Conservation (phyloP, 1,140 invertebrate genomes). For the Spodoptera frugiperda region DNA sequence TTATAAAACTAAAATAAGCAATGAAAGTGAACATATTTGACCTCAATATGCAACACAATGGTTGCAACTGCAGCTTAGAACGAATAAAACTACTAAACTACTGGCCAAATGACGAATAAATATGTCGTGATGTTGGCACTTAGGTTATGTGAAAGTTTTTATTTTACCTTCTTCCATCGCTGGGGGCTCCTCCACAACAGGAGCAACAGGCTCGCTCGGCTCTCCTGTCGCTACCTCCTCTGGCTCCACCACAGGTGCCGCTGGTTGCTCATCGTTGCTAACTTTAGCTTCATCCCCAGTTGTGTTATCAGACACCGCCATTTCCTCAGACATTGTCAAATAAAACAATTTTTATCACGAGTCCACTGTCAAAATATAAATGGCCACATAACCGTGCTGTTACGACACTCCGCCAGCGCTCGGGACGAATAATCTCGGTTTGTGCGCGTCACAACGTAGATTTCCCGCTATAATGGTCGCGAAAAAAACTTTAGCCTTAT, state of each 20-base stretch:
- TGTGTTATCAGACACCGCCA: constrained; percentile 82
- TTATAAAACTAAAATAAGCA: background rate
- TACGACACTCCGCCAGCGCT: constrained; percentile 70
- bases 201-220: constrained; percentile 43
- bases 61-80: constrained; percentile 38
- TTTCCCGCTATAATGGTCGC: constrained; percentile 82
- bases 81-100: constrained; percentile 29
- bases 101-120: constrained; percentile 44
- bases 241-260: constrained; percentile 47
- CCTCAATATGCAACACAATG: constrained; percentile 33
- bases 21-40: background rate
- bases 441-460: constrained; percentile 81
- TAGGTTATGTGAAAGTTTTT: constrained; percentile 73
- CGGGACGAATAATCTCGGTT: constrained; percentile 72
- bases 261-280: constrained; percentile 50
- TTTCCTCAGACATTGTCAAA: constrained; percentile 84
- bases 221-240: constrained; percentile 39
- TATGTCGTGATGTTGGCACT: constrained; percentile 64
- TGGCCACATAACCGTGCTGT: constrained; percentile 78
- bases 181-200: constrained; percentile 47
- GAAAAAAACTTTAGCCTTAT: constrained; percentile 70
- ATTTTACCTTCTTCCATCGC: constrained; percentile 60
- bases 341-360: constrained; percentile 72
- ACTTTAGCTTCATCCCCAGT: constrained; percentile 68
- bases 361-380: constrained; percentile 75